These are phyloP conservation scores for Pseudoips prasinana DNA, from an alignment of 2,888 invertebrate genomes.

Conservation along the genomic window DNA sequence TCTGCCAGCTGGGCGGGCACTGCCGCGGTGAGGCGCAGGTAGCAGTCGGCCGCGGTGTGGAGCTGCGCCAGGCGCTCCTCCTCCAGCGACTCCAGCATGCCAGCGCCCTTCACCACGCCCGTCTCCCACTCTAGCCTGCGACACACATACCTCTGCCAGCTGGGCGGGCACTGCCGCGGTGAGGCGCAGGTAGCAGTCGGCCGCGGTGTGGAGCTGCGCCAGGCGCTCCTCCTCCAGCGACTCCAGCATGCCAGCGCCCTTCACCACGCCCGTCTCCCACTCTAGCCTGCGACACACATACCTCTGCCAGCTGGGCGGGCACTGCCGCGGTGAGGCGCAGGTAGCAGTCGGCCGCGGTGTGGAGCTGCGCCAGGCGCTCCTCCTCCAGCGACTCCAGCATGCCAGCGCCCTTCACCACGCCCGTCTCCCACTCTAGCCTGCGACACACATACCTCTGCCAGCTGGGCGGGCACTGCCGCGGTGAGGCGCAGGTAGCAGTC, in stretches of 20 bases:
- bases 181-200: too few relatives aligned
- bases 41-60: slow-evolving; percentile 86
- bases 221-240: too few relatives aligned
- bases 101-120: slow-evolving; percentile 92
- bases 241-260: too few relatives aligned
- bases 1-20: slow-evolving; percentile 90
- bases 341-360: slow-evolving; percentile 85
- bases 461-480: too few relatives aligned
- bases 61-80: slow-evolving; percentile 93
- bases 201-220: too few relatives aligned
- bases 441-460: too few relatives aligned
- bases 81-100: slow-evolving; percentile 93
- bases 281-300: too few relatives aligned
- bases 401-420: slow-evolving; percentile 92
- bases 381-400: slow-evolving; percentile 95
- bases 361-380: slow-evolving; percentile 91
- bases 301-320: slow-evolving; percentile 89
- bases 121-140: slow-evolving; percentile 97
- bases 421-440: slow-evolving; percentile 95
- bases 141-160: too few relatives aligned
- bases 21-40: slow-evolving; percentile 84
- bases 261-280: too few relatives aligned
- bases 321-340: slow-evolving; percentile 85
- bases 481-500: too few relatives aligned
- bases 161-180: too few relatives aligned